These are phyloP conservation scores for Apamea crenata DNA, from an alignment of 2,888 invertebrate species.

Conservation along the genomic window DNA sequence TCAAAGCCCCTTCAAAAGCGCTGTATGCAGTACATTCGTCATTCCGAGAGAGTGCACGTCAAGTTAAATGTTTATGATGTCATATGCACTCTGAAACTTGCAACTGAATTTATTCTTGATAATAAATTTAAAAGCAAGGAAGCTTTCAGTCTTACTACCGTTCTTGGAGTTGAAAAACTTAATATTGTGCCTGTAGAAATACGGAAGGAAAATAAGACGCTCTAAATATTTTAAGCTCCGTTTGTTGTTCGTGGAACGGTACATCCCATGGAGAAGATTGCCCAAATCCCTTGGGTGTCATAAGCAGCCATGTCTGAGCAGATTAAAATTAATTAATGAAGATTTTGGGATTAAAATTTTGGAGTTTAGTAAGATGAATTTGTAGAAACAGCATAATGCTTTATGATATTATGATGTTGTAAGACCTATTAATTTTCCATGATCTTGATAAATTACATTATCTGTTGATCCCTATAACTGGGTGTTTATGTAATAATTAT, in stretches of 20 bases:
- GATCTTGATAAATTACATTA: slow-evolving; percentile 29
- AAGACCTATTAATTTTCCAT: slow-evolving; percentile 16
- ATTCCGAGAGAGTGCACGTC: slow-evolving; percentile 50
- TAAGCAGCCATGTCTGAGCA: slow-evolving; percentile 31
- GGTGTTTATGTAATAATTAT: neutral
- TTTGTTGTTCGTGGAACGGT: slow-evolving; percentile 8
- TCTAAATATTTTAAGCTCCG: slow-evolving; percentile 33
- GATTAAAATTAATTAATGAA: slow-evolving; percentile 55
- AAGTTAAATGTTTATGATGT: slow-evolving; percentile 57
- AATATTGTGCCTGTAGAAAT: slow-evolving; percentile 6
- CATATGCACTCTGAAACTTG: slow-evolving; percentile 44
- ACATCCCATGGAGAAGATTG: slow-evolving; percentile 33
- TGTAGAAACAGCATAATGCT: slow-evolving; percentile 8
- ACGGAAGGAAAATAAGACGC: slow-evolving; percentile 20
- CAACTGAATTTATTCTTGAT: slow-evolving; percentile 48
- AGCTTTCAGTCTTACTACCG: slow-evolving; percentile 24
- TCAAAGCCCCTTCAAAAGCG: slow-evolving; percentile 1
- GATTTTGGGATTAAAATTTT: slow-evolving; percentile 43
- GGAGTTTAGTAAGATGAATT: slow-evolving; percentile 30
- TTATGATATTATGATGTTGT: slow-evolving; percentile 15
- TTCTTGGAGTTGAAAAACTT: neutral
- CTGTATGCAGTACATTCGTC: slow-evolving; percentile 32
- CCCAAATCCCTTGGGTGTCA: slow-evolving; percentile 36
- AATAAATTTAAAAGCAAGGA: slow-evolving; percentile 50
- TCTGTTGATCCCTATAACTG: slow-evolving; percentile 11